These are phyloP conservation scores for Sphenopsis melanotis DNA, from an alignment of 2,797 vertebrate species.

Conservation along the genomic window DNA sequence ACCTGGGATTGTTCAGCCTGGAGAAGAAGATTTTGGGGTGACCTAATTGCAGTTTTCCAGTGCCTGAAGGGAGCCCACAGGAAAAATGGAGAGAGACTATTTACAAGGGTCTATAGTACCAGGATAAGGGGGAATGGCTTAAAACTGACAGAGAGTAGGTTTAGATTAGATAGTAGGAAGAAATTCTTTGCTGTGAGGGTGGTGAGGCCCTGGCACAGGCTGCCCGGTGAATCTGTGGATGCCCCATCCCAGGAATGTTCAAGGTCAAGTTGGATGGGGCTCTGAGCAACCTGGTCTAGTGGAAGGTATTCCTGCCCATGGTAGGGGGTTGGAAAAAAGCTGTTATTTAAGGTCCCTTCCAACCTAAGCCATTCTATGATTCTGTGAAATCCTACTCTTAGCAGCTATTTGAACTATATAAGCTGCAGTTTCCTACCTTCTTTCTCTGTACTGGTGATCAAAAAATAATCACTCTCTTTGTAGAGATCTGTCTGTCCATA, in stretches of 20 bases:
- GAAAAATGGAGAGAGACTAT: background rate
- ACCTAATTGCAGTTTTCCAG: fast-evolving
- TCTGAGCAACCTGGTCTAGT: background rate
- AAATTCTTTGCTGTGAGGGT: fast-evolving
- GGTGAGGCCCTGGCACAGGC: fast-evolving
- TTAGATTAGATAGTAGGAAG: background rate
- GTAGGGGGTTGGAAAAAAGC: background rate
- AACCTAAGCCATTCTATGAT: background rate
- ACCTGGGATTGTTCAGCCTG: fast-evolving
- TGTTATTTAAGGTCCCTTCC: background rate
- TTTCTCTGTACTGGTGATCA: background rate
- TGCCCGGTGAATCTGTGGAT: fast-evolving
- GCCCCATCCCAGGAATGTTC: fast-evolving
- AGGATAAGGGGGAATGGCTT: background rate
- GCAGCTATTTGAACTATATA: background rate
- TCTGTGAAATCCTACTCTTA: background rate
- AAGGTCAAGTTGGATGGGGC: fast-evolving
- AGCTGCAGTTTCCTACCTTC: background rate
- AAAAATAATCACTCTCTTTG: background rate
- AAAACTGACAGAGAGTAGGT: fast-evolving
- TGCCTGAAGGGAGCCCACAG: fast-evolving
- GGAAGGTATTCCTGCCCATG: background rate
- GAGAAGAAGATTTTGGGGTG: fast-evolving
- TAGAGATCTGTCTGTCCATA: background rate
- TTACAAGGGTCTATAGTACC: fast-evolving